These are phyloP conservation scores for Brachionus plicatilis DNA, from an alignment of 1,140 invertebrate species.

Conservation along the genomic window DNA sequence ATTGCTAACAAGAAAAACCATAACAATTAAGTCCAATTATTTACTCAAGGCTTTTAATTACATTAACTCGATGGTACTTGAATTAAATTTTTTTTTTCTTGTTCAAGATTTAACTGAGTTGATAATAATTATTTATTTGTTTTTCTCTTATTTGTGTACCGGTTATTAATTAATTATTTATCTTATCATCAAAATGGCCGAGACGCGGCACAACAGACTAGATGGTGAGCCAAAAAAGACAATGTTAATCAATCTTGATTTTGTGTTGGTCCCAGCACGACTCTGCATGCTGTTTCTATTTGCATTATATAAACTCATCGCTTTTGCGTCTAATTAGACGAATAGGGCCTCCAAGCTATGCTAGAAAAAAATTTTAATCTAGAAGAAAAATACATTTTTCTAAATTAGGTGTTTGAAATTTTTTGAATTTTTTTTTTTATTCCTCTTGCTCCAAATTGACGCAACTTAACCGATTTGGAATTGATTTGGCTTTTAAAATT, in stretches of 20 bases:
- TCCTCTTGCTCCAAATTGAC: neutral
- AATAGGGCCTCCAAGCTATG: neutral
- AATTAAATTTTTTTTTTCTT: neutral
- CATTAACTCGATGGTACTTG: neutral
- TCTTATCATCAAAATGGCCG: neutral
- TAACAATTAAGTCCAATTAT: neutral
- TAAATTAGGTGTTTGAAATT: neutral
- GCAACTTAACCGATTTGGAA: slow-evolving; percentile 21
- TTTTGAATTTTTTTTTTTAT: neutral
- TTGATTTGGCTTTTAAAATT: slow-evolving; percentile 2
- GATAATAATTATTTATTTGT: slow-evolving; percentile 35
- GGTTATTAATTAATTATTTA: slow-evolving; percentile 29
- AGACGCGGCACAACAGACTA: neutral
- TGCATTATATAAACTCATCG: neutral
- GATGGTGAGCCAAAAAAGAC: neutral
- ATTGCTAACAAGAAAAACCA: too few relatives aligned
- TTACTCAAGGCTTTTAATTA: neutral
- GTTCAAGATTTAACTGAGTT: slow-evolving; percentile 2
- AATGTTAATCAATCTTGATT: slow-evolving; percentile 4
- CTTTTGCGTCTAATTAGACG: neutral
- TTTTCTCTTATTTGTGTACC: neutral
- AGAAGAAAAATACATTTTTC: neutral
- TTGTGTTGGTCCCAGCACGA: neutral
- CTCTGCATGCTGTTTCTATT: neutral
- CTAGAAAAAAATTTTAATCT: neutral